Evolutionary conservation across 2,113 vertebrate genomes (phyloP).

Genomic region (Heterotis niloticus): DNA sequence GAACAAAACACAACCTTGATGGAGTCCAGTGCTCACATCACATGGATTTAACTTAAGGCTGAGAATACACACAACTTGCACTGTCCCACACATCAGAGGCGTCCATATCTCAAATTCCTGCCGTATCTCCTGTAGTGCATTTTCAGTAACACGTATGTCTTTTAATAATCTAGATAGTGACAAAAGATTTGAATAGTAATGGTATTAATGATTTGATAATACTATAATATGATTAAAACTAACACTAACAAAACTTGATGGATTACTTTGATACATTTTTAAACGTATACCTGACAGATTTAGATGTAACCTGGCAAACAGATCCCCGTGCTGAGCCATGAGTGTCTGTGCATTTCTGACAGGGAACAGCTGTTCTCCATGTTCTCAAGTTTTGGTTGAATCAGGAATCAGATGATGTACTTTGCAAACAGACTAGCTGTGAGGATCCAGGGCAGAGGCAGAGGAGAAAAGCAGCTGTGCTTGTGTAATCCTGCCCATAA

Average conservation of each 20-base stretch:
- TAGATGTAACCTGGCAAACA: not conserved
- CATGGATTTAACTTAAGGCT: no score
- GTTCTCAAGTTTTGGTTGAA: constrained; percentile 49
- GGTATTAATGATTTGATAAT: no score
- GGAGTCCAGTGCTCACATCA: no score
- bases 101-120: no score
- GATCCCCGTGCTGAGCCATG: constrained; percentile 3
- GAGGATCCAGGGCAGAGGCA: constrained; percentile 10
- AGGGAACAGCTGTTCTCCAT: constrained; percentile 61
- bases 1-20: no score
- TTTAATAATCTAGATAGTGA: no score
- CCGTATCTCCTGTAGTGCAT: no score
- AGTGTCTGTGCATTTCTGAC: constrained; percentile 24
- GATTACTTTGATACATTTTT: not conserved
- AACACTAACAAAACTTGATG: not conserved
- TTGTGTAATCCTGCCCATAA: constrained; percentile 22
- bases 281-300: not conserved
- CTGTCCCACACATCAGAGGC: no score
- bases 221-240: no score
- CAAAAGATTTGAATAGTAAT: no score
- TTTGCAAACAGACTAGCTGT: constrained; percentile 31
- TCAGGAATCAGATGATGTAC: constrained; percentile 53
- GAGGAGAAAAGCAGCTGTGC: constrained; percentile 60
- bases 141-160: no score
- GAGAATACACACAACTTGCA: no score